Percentiles rank a stretch among this genome's conserved stretches.
Conservation (phyloP, 2,113 vertebrate genomes). For the Onychorhynchus coronatus region DNA sequence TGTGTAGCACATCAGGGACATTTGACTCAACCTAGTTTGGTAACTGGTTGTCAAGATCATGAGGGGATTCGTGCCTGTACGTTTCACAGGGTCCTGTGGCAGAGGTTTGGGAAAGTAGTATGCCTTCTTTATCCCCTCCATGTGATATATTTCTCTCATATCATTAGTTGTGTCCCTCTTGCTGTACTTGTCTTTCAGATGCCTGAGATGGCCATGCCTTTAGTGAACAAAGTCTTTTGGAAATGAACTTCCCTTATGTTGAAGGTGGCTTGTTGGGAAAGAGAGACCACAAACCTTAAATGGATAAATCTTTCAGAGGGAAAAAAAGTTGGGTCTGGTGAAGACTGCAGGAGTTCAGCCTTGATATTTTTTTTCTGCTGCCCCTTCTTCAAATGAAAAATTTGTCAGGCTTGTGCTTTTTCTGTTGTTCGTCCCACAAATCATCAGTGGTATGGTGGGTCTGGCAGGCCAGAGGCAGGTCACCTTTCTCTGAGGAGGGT, state of each 20-base stretch:
- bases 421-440: neutral
- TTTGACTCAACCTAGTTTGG: neutral
- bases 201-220: neutral
- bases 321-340: neutral
- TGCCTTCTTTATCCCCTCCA: neutral
- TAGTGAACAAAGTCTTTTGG: neutral
- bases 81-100: accelerated
- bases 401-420: neutral
- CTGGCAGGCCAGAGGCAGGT: neutral
- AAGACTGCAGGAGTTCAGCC: neutral
- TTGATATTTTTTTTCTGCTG: neutral
- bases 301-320: neutral
- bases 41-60: neutral
- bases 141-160: neutral
- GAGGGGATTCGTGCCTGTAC: neutral
- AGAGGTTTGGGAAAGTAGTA: neutral
- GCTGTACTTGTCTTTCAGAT: neutral
- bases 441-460: neutral
- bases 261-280: neutral
- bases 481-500: neutral
- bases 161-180: neutral
- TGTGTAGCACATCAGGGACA: neutral
- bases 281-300: neutral
- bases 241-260: accelerated
- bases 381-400: neutral